Base-by-base conservation (phyloP, 2,113 vertebrate genomes). In the Plecturocebus donacophilus region DNA sequence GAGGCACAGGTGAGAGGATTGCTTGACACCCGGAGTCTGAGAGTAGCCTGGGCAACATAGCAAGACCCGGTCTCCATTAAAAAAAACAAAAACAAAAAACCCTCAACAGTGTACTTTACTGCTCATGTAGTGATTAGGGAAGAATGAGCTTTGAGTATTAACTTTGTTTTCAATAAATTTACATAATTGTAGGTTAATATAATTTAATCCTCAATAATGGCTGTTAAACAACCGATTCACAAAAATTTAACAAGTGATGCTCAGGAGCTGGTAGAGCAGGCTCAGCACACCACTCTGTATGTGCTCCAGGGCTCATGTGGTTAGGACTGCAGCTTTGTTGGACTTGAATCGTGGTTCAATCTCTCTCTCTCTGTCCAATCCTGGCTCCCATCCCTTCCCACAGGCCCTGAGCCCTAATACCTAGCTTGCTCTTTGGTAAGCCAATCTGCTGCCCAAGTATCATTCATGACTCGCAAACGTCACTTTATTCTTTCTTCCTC, bases 211-310 rank as follows among this genome's bases (percentile, higher is more conserved):
- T 68, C 56, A n/a, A 12, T 61, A 14, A 45, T 61, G 56, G n/a
- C 40, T 73, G 13, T 85, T 73, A 81, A 93, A 66, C 30, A 30
- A 21, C 16, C n/a, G 42, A 25, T 38, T 90, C 45, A 90, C 38
- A 49, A 25, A 85, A 16, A 54, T 5, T 1, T 42, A n/a, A 66
- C 25, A 49, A 3, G 7, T n/a, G 32, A 13, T 3, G 2, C 27
- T 40, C 3, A 0, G 3, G 40, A 30, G 56, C 52, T 3, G 38
- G 40, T 5, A 5, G 0, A 27, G 5, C 5, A 21, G 35, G 25
- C 61, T 30, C 1, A 23, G 64, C n/a, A 12, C 38, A 11, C 2
- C 13, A 4, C 23, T 35, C 52, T 32, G 45, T 17, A 1, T 4
- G 35, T 35, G 9, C 21, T 54, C n/a, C 8, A 42, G 91, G 32